phyloP scores from a whole-genome alignment of 2,113 vertebrate genomes.

The Lamprologus sp. region DNA sequence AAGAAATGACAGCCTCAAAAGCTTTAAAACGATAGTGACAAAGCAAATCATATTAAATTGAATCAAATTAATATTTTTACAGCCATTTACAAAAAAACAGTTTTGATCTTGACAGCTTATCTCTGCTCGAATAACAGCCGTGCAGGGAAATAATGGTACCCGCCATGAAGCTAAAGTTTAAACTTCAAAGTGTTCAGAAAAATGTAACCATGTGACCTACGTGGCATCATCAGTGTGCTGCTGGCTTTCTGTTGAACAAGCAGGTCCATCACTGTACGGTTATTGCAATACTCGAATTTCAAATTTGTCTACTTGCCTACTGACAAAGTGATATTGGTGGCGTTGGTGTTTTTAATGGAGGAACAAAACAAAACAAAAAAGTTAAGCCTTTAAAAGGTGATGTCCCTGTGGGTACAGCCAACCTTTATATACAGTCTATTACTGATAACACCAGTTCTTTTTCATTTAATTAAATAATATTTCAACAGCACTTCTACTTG shows the following conservation, averaged over 20 bases:
- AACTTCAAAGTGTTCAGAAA: neutral
- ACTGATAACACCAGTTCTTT: neutral
- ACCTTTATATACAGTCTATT: neutral
- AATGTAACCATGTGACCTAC: neutral
- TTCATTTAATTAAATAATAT: neutral
- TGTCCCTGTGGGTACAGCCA: neutral
- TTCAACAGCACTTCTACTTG: neutral
- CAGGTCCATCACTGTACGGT: neutral
- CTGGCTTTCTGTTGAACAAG: neutral
- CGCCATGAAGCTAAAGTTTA: neutral
- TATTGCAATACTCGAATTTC: neutral
- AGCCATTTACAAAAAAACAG: neutral
- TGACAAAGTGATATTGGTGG: neutral
- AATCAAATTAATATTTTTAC: neutral
- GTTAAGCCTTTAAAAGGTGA: neutral
- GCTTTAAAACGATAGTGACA: neutral
- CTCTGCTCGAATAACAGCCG: neutral
- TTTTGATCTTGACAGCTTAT: neutral
- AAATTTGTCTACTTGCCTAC: neutral
- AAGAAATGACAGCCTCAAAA: neutral
- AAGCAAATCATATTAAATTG: neutral
- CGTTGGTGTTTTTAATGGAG: neutral
- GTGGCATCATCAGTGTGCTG: neutral
- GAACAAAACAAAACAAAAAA: neutral
- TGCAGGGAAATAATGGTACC: neutral